Conservation (phyloP, 2,113 vertebrate species). For the Acanthochromis polyacanthus region DNA sequence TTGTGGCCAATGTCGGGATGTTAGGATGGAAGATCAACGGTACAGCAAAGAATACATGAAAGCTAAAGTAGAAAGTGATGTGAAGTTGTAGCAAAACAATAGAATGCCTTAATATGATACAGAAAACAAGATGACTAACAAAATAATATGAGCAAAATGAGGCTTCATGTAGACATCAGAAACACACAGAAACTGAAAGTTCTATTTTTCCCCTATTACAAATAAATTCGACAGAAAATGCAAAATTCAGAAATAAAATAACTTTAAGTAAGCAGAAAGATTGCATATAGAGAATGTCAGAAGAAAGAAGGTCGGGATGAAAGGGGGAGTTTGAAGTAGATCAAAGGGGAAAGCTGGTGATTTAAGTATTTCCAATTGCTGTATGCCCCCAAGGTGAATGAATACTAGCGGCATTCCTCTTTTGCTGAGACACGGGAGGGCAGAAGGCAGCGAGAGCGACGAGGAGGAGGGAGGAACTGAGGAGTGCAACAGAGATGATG, state of each 20-base stretch:
- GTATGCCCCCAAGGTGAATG: constrained; percentile 18
- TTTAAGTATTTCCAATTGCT: constrained; percentile 43
- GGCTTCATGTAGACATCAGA: not conserved
- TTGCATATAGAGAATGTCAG: not conserved
- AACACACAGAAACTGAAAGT: not conserved
- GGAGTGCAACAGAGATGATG: constrained; percentile 48
- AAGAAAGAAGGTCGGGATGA: not conserved
- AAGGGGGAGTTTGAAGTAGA: constrained; percentile 49
- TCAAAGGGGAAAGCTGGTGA: constrained; percentile 50
- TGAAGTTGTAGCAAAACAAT: not conserved
- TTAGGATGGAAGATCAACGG: too few relatives aligned
- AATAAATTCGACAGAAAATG: constrained; percentile 9
- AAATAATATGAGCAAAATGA: not conserved
- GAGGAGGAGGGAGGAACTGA: not conserved
- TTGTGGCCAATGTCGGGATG: too few relatives aligned
- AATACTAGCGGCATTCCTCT: constrained; percentile 6
- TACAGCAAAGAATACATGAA: too few relatives aligned
- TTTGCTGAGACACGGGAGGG: constrained; percentile 2
- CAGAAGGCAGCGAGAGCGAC: not conserved
- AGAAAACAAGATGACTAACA: not conserved
- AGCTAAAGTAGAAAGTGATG: too few relatives aligned
- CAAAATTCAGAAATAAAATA: not conserved
- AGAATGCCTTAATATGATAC: not conserved
- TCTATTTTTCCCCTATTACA: not conserved
- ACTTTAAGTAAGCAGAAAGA: not conserved